These are phyloP conservation scores for Plecotus auritus DNA, from an alignment of 2,113 vertebrate species.

Conservation along the genomic window DNA sequence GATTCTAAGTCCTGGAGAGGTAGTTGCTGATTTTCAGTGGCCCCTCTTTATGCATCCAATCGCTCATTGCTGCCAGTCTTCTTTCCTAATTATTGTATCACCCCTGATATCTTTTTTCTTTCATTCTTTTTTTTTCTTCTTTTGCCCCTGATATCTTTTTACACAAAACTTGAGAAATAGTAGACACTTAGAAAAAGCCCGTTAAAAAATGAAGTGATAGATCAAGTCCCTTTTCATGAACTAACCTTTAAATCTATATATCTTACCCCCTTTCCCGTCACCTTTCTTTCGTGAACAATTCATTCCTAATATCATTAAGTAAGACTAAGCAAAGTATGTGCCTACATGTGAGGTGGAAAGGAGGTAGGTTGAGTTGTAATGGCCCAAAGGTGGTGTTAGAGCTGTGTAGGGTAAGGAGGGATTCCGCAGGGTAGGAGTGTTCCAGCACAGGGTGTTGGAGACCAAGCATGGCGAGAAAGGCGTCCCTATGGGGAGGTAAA, in stretches of 20 bases:
- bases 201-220: conserved; percentile 9
- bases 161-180: background rate
- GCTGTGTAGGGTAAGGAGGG: background rate
- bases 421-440: background rate
- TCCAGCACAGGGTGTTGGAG: background rate
- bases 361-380: background rate
- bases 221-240: background rate
- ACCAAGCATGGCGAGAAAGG: background rate
- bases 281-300: background rate
- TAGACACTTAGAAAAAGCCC: background rate
- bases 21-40: background rate
- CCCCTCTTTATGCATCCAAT: background rate
- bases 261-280: background rate
- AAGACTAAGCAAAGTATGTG: conserved; percentile 4
- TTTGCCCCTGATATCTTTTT: background rate
- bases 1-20: background rate
- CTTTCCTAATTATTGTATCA: background rate
- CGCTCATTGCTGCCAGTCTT: background rate
- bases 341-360: background rate
- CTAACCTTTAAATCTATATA: background rate
- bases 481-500: background rate
- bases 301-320: background rate
- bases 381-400: background rate
- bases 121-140: too few species aligned
- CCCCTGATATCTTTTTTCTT: background rate